These are phyloP conservation scores for Zeugodacus cucurbitae DNA, from an alignment of 1,140 invertebrate species.

Conservation along the genomic window DNA sequence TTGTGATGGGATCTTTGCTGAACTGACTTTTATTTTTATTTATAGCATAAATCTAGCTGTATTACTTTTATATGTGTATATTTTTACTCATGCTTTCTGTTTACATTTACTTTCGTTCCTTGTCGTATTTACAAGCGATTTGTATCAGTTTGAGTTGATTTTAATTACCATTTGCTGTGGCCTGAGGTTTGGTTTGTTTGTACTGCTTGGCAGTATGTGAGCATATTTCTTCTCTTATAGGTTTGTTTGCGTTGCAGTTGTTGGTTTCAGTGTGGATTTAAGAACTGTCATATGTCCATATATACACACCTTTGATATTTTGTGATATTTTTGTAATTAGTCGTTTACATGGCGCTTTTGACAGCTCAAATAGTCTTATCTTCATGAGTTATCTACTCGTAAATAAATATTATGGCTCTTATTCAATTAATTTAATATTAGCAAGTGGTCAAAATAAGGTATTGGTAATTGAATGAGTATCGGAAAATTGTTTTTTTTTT, in stretches of 20 bases:
- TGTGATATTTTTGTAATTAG: conserved; percentile 10
- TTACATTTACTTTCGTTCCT: not conserved
- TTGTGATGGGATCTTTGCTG: not conserved
- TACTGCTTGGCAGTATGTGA: not conserved
- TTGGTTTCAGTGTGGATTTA: not conserved
- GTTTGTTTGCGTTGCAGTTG: not conserved
- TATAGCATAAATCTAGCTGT: not conserved
- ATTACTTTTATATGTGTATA: not conserved
- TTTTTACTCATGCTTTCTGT: not conserved
- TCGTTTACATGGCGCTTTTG: conserved; percentile 12
- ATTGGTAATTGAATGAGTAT: too few species aligned
- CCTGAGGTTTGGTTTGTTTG: not conserved
- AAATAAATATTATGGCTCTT: not conserved
- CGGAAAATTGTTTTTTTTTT: too few species aligned
- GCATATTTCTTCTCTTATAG: not conserved
- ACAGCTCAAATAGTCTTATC: conserved; percentile 7
- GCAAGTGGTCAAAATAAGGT: too few species aligned
- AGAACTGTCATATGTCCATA: not conserved
- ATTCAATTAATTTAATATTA: not conserved
- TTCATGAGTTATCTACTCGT: not conserved
- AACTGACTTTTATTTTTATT: not conserved
- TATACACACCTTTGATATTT: not conserved
- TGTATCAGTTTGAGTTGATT: conserved; percentile 60
- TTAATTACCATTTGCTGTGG: conserved; percentile 56
- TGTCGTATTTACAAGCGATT: conserved; percentile 51